These are phyloP conservation scores for Globia sparganii DNA, from an alignment of 2,888 invertebrate genomes.

Conservation along the genomic window DNA sequence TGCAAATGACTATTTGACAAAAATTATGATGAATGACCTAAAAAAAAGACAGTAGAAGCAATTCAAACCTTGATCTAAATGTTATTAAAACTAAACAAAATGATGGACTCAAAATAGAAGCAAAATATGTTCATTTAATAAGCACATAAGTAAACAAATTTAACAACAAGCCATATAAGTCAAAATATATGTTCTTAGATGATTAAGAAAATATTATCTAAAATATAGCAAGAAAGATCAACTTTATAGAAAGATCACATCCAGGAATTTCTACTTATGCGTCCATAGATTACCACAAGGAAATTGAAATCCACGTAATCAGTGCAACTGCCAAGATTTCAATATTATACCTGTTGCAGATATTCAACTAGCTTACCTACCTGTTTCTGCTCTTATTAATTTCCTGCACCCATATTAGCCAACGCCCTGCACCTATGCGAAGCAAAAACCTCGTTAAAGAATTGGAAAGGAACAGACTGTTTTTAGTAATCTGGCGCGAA, in stretches of 20 bases:
- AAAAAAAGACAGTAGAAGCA: background rate
- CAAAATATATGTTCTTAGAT: background rate
- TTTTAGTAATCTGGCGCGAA: constrained; percentile 51
- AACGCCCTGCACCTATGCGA: constrained; percentile 64
- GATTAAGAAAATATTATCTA: background rate
- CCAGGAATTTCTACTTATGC: constrained; percentile 13
- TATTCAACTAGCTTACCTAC: constrained; percentile 30
- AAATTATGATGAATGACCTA: background rate
- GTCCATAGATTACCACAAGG: constrained; percentile 21
- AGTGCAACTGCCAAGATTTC: constrained; percentile 17
- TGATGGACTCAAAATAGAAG: background rate
- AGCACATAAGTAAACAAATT: background rate
- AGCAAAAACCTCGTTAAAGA: constrained; percentile 65
- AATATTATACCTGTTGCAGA: constrained; percentile 31
- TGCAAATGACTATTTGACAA: background rate
- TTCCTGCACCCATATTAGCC: constrained; percentile 65
- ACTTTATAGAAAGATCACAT: constrained; percentile 10
- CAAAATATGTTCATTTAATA: background rate
- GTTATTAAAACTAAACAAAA: background rate
- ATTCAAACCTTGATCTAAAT: background rate
- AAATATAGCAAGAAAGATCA: background rate
- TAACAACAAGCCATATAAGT: background rate
- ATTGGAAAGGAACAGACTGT: constrained; percentile 63
- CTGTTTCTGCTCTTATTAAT: constrained; percentile 61
- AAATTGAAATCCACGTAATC: constrained; percentile 46